Evolutionary conservation across 2,888 invertebrate species (phyloP).

Genomic region (Phalera bucephala): DNA sequence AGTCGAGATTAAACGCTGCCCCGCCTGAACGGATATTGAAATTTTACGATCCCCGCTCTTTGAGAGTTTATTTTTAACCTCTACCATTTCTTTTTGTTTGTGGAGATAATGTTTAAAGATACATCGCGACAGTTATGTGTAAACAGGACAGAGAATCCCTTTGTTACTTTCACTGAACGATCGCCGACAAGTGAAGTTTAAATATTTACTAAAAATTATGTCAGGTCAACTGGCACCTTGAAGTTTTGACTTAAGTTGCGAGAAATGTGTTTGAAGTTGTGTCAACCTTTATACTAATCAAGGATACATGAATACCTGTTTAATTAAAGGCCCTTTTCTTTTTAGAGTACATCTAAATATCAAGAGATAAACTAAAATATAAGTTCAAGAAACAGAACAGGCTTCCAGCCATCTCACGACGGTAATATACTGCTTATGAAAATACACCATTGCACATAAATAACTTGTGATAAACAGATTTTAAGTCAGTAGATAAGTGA

Average conservation of each 20-base stretch:
- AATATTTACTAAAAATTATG: constrained; percentile 8
- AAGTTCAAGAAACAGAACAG: no score
- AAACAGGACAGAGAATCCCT: constrained; percentile 22
- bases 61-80: constrained; percentile 44
- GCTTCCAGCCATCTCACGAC: no score
- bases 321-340: no score
- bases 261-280: background rate
- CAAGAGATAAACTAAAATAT: no score
- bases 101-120: constrained; percentile 27
- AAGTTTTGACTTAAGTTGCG: background rate
- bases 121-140: constrained; percentile 33
- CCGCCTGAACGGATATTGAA: constrained; percentile 55
- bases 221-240: no score
- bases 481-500: constrained; percentile 36
- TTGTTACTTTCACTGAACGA: constrained; percentile 30
- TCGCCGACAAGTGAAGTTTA: constrained; percentile 13
- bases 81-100: constrained; percentile 29
- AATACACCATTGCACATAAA: constrained; percentile 31
- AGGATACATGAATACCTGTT: background rate
- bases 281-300: background rate
- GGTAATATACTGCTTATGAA: constrained; percentile 27
- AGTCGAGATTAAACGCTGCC: constrained; percentile 53
- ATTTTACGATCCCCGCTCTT: constrained; percentile 52
- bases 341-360: no score
- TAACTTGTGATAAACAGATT: constrained; percentile 34